Evolutionary conservation across 2,113 vertebrate genomes (phyloP).

Genomic region (Myotis yumanensis): DNA sequence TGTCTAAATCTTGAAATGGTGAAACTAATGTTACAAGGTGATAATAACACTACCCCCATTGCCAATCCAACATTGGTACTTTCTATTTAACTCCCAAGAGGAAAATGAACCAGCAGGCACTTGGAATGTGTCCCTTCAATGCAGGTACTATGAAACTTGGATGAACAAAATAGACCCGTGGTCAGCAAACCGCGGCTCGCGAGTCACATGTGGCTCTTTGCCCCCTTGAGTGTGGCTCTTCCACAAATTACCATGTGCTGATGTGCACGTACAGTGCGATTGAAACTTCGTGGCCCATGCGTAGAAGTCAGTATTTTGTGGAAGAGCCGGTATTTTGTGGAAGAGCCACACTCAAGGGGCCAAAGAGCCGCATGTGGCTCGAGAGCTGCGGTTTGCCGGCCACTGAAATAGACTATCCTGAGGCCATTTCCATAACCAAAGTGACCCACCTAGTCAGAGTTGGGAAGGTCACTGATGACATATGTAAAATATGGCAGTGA

Average conservation of each 20-base stretch:
- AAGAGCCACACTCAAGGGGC: no score
- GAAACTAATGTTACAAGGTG: constrained; percentile 20
- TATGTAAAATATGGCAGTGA: neutral
- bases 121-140: constrained; percentile 1
- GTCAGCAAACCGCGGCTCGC: no score
- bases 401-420: neutral
- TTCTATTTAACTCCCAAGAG: neutral
- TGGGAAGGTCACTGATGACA: neutral
- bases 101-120: neutral
- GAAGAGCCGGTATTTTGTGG: no score
- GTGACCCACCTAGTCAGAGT: neutral
- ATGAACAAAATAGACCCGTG: neutral
- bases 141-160: neutral
- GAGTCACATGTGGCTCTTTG: no score
- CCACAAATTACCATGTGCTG: no score
- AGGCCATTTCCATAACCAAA: neutral
- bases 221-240: no score
- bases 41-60: neutral
- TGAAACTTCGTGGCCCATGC: no score
- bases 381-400: no score
- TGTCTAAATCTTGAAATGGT: neutral
- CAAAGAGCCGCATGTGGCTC: no score
- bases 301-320: no score
- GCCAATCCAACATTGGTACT: neutral
- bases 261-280: no score